Conservation (phyloP, 2,888 invertebrate genomes). For the Pteria penguin region DNA sequence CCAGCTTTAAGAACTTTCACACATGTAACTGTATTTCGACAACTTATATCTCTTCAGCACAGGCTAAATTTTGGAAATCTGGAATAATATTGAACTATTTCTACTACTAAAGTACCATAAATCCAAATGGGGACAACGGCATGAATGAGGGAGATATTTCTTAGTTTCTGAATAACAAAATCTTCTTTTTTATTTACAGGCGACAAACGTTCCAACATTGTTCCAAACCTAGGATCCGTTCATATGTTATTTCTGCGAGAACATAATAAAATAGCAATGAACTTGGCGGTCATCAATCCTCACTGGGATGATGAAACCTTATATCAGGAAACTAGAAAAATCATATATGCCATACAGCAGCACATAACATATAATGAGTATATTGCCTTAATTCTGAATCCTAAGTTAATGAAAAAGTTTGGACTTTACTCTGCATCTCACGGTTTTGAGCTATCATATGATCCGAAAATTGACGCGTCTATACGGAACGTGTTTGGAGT, state of each 20-base stretch:
- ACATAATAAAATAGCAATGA: conserved; percentile 88
- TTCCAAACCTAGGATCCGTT: conserved; percentile 90
- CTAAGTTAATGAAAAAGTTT: conserved; percentile 93
- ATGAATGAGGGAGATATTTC: too few species aligned
- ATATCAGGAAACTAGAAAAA: conserved; percentile 82
- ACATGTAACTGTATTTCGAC: too few species aligned
- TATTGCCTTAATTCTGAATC: conserved; percentile 92
- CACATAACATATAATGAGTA: conserved; percentile 80
- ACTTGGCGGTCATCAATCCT: conserved; percentile 85
- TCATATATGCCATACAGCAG: conserved; percentile 87
- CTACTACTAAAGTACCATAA: too few species aligned
- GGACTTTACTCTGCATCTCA: conserved; percentile 90
- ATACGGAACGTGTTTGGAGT: conserved; percentile 70
- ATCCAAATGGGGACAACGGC: too few species aligned
- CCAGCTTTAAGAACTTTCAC: too few species aligned
- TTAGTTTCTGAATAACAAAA: too few species aligned
- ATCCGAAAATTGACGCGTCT: conserved; percentile 59
- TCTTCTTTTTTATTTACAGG: conserved; percentile 83
- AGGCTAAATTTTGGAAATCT: too few species aligned
- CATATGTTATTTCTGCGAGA: conserved; percentile 92
- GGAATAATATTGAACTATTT: too few species aligned
- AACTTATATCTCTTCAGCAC: too few species aligned
- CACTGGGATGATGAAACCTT: conserved; percentile 88
- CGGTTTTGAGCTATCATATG: conserved; percentile 83
- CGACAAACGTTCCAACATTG: conserved; percentile 92